These are phyloP conservation scores for Thereva nobilitata DNA, from an alignment of 2,888 invertebrate genomes.

Conservation along the genomic window DNA sequence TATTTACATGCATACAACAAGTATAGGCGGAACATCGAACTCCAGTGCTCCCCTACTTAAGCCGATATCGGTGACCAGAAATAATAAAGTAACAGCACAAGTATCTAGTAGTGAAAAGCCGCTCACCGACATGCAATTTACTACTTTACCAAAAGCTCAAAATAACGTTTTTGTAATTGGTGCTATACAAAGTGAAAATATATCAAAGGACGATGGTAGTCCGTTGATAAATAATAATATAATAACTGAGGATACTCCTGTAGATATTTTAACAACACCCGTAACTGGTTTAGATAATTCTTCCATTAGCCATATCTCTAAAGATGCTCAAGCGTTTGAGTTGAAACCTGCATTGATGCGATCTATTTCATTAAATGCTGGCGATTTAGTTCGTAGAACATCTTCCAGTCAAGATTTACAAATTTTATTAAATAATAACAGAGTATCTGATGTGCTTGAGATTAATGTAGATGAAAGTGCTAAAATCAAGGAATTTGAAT, in stretches of 20 bases:
- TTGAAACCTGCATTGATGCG: conserved; percentile 7
- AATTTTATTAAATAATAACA: not conserved
- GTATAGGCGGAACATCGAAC: conserved; percentile 20
- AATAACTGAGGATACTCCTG: conserved; percentile 65
- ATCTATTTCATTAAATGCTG: conserved; percentile 3
- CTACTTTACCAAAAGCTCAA: conserved; percentile 19
- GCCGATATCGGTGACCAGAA: conserved; percentile 29
- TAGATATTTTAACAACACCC: conserved; percentile 56
- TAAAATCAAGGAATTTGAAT: not conserved
- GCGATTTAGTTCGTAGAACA: conserved; percentile 1
- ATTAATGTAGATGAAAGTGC: not conserved
- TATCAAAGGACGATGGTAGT: conserved; percentile 19
- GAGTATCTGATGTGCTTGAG: not conserved
- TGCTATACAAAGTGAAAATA: conserved; percentile 39
- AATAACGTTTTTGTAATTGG: conserved; percentile 45
- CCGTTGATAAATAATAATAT: conserved; percentile 48
- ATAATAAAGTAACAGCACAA: conserved; percentile 17
- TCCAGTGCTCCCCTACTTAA: conserved; percentile 26
- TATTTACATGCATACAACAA: conserved; percentile 51
- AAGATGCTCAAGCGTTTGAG: conserved; percentile 13
- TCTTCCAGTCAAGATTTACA: not conserved
- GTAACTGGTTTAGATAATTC: conserved; percentile 45
- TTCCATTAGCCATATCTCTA: not conserved
- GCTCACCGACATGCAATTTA: conserved; percentile 14
- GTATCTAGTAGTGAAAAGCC: conserved; percentile 14